These are phyloP conservation scores for Heliothis virescens DNA, from an alignment of 1,140 invertebrate species.

Conservation along the genomic window DNA sequence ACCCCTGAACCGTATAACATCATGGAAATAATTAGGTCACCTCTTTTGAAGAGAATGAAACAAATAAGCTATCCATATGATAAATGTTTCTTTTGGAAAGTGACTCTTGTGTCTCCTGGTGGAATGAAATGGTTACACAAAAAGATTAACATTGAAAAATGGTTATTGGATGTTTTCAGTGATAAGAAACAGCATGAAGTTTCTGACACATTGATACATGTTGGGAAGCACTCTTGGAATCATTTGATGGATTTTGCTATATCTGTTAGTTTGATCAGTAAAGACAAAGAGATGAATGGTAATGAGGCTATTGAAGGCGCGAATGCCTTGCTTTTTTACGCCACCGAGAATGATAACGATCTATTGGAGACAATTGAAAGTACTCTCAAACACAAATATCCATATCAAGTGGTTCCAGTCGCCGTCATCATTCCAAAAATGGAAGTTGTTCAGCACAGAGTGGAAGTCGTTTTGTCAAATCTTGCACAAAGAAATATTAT, in stretches of 20 bases:
- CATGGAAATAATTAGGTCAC: conserved; percentile 82
- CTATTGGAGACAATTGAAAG: conserved; percentile 78
- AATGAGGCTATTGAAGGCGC: conserved; percentile 78
- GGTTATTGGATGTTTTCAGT: conserved; percentile 75
- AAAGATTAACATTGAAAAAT: conserved; percentile 74
- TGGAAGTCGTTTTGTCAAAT: conserved; percentile 63
- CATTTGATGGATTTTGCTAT: conserved; percentile 82
- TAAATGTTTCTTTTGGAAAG: conserved; percentile 89
- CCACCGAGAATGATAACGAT: conserved; percentile 66
- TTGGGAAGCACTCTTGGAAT: conserved; percentile 82
- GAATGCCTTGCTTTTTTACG: conserved; percentile 81
- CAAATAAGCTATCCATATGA: conserved; percentile 83
- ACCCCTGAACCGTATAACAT: conserved; percentile 79
- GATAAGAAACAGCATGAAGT: conserved; percentile 66
- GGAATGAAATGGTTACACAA: conserved; percentile 72
- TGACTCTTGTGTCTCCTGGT: conserved; percentile 88
- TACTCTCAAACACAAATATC: conserved; percentile 78
- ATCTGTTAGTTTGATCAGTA: conserved; percentile 73
- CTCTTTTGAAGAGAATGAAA: conserved; percentile 81
- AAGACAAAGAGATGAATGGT: conserved; percentile 62
- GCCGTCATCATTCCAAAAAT: conserved; percentile 70
- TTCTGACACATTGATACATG: conserved; percentile 74
- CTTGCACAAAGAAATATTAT: conserved; percentile 70
- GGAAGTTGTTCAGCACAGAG: conserved; percentile 53
- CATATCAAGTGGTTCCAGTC: conserved; percentile 77